Evolutionary conservation across 92 coral and sea anemone species (phyloP).

Genomic region (Phenganax stokvisi): DNA sequence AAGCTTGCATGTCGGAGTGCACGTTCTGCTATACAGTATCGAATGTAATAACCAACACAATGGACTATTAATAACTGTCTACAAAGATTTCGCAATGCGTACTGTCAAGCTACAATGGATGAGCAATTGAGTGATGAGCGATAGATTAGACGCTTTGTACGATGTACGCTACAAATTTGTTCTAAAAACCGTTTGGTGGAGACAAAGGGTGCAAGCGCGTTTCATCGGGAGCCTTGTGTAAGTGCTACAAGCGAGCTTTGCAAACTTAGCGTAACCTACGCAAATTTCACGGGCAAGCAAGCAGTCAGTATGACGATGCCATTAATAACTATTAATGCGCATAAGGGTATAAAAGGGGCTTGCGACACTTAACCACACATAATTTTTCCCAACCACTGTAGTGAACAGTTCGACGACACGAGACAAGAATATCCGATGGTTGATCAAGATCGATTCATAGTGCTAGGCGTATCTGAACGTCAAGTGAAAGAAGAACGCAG

Average conservation of each 20-base stretch:
- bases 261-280: neutral
- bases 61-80: neutral
- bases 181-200: neutral
- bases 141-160: neutral
- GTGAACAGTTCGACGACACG: neutral
- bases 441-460: slow-evolving; percentile 1
- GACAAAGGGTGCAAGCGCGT: neutral
- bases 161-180: neutral
- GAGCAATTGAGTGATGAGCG: slow-evolving; percentile 7
- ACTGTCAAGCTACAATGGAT: neutral
- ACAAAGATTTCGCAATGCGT: neutral
- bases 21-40: neutral
- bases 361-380: neutral
- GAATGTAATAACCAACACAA: neutral
- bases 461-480: slow-evolving; percentile 1
- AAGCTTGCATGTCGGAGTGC: slow-evolving; percentile 2
- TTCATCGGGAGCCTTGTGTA: neutral
- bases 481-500: slow-evolving; percentile 1
- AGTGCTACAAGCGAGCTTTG: neutral
- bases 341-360: neutral
- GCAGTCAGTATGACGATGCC: neutral
- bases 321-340: neutral
- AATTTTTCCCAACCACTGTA: neutral
- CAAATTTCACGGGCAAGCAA: neutral
- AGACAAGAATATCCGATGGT: neutral